Conservation (phyloP, 1,140 invertebrate genomes). For the Microplitis demolitor region DNA sequence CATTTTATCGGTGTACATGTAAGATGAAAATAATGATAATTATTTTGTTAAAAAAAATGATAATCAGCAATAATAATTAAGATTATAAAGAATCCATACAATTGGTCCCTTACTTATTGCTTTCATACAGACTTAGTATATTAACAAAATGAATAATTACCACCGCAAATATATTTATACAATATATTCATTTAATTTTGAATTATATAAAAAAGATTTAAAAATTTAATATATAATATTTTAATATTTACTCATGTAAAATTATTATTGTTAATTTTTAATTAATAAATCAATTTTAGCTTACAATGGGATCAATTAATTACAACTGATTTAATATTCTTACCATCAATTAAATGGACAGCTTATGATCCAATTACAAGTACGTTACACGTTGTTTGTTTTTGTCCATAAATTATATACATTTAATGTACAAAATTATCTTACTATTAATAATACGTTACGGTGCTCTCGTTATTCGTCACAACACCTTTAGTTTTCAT, state of each 20-base stretch:
- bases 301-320: no score
- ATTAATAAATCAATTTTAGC: background rate
- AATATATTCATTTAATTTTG: background rate
- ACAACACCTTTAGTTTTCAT: background rate
- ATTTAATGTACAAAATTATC: constrained; percentile 25
- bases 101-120: constrained; percentile 11
- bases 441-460: constrained; percentile 31
- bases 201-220: background rate
- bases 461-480: constrained; percentile 13
- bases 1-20: no score
- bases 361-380: background rate
- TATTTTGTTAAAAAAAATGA: background rate
- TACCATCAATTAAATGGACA: constrained; percentile 16
- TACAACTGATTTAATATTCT: background rate
- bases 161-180: background rate
- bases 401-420: constrained; percentile 21
- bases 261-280: background rate
- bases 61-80: background rate
- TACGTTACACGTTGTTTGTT: background rate
- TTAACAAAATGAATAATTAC: background rate
- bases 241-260: no score
- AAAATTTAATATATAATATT: background rate
- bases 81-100: constrained; percentile 9
- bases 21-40: no score
- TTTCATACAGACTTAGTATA: background rate